Base-by-base conservation (phyloP, 2,888 invertebrate species). In the Cryptocephalus moraei region DNA sequence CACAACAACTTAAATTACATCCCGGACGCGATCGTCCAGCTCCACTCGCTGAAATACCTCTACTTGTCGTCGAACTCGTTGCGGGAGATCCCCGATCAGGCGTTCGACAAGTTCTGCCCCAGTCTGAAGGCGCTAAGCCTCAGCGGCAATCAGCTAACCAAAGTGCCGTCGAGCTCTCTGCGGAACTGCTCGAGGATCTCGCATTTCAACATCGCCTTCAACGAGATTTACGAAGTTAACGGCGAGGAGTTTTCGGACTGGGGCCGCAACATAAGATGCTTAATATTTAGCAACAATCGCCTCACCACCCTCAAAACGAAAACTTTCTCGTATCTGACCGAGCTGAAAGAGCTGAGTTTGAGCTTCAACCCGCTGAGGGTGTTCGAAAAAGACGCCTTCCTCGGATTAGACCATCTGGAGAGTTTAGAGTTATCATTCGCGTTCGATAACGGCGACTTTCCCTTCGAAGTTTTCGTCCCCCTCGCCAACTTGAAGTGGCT, bases 131-230 rank as follows among this genome's bases (percentile, higher is more conserved):
- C 86, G 13, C 73, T 91, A 13, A 88, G 88, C 14, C 71, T 91
- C 43, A 86, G 86, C 54, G 88, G 89, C 22, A 92, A 91, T 71
- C 82, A 82, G 66, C 77, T 92, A 64, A 79, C 78, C 54, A 73
- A 77, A 56, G 79, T 91, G 51, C 91, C 91, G 9, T 74, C 79
- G 1, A 73, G 77, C 33, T 78, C 84, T 4, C 73, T 91, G 50
- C 76, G 77, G 58, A 80, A 80, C 60, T 86, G 89, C 62, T 80
- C 82, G 45, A 80, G 82, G 61, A 75, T 91, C 47, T 78, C 87
- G n/a, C 90, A 91, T 71, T 78, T 91, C 56, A 91, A 91, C 71
- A 79, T 91, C 62, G 91, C 89, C 51, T 91, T 91, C 71, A 91
- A 92, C 69, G 82, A 82, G 65, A 89, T 92, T 62, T 76, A 80